phyloP scores from a whole-genome alignment of 2,113 vertebrate species.

The Phalacrocorax pelagicus region DNA sequence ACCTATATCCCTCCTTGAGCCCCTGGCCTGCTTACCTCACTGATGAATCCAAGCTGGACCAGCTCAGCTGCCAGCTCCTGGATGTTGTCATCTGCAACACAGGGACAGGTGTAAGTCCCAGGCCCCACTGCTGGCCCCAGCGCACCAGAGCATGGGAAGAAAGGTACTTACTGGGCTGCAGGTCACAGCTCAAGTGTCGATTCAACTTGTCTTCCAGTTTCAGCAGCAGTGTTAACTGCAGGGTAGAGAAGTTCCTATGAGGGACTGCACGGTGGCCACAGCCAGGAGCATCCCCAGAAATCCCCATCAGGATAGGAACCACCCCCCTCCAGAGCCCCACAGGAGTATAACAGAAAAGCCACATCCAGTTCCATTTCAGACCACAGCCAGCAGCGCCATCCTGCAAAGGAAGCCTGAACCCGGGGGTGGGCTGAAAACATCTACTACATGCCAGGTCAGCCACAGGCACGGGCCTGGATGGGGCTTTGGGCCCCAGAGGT shows the following conservation, averaged over 20 bases:
- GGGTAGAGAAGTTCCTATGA: background rate
- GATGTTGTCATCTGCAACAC: slow-evolving; percentile 89
- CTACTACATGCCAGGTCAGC: background rate
- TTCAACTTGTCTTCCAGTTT: slow-evolving; percentile 99
- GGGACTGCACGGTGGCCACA: background rate
- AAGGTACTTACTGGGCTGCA: slow-evolving; percentile 91
- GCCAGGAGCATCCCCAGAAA: background rate
- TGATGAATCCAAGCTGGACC: slow-evolving; percentile 97
- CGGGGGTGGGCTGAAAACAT: no score
- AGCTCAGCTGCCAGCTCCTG: slow-evolving; percentile 94
- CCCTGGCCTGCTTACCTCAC: slow-evolving; percentile 82
- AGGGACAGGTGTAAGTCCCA: background rate
- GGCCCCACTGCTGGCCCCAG: background rate
- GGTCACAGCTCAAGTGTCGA: slow-evolving; percentile 96
- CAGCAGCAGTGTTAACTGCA: slow-evolving; percentile 91
- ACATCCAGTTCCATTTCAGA: background rate
- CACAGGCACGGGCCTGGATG: background rate
- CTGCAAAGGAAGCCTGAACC: accelerated
- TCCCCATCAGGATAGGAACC: background rate
- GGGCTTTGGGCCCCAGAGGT: background rate
- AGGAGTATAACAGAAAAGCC: background rate
- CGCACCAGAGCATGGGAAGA: accelerated
- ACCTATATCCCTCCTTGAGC: accelerated
- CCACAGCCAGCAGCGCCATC: background rate
- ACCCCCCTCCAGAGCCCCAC: background rate